Evolutionary conservation across 2,888 invertebrate species (phyloP).

Genomic region (Andrena bucephala): DNA sequence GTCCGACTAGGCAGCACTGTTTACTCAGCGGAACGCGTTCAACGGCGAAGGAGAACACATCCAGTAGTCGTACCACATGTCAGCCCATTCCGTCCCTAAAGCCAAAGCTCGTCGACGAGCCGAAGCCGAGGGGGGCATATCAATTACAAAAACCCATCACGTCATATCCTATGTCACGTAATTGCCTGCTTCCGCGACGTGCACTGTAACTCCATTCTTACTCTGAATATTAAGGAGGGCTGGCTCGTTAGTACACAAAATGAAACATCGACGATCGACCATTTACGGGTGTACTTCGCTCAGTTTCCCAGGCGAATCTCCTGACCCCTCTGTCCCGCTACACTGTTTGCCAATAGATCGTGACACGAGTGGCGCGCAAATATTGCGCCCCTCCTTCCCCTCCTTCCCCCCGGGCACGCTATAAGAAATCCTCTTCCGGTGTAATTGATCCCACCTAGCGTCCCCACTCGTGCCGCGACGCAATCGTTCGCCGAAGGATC

Average conservation of each 20-base stretch:
- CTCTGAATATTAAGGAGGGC: constrained; percentile 45
- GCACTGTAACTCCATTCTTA: constrained; percentile 46
- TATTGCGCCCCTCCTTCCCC: background rate
- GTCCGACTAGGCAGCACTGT: background rate
- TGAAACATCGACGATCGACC: constrained; percentile 40
- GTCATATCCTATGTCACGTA: constrained; percentile 59
- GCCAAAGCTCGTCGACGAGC: constrained; percentile 29
- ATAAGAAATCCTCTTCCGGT: constrained; percentile 22
- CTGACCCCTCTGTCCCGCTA: background rate
- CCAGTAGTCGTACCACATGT: constrained; percentile 2
- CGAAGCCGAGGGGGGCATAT: constrained; percentile 30
- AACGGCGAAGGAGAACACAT: background rate
- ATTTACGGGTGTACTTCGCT: constrained; percentile 1
- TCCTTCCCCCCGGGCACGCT: background rate
- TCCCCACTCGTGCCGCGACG: constrained; percentile 26
- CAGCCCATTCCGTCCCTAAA: constrained; percentile 12
- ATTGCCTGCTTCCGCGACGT: constrained; percentile 50
- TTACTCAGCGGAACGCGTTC: background rate
- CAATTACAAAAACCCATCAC: constrained; percentile 39
- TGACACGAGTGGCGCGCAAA: constrained; percentile 17
- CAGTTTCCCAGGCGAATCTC: constrained; percentile 23
- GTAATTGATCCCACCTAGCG: constrained; percentile 32
- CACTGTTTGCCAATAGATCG: background rate
- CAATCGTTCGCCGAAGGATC: constrained; percentile 59
- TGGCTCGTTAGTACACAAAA: constrained; percentile 45